A percentile compares a stretch with the other conserved stretches of the same genome.
Evolutionary conservation across 2,113 vertebrate genomes (phyloP).

Genomic region (Heloderma charlesbogerti): DNA sequence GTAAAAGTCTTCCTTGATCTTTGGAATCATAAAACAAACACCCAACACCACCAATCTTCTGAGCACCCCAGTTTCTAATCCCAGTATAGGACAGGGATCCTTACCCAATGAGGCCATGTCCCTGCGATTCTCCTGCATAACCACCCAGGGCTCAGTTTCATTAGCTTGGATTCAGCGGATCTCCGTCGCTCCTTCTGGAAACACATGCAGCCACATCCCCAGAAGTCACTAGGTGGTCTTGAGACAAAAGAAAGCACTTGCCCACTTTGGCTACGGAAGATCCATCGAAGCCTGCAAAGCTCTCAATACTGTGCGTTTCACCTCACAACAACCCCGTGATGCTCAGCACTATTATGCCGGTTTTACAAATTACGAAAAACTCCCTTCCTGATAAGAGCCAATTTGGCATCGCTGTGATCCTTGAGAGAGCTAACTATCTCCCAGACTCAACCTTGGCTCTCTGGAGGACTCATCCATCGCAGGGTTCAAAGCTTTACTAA

Average conservation of each 20-base stretch:
- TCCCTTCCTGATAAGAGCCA: too few relatives aligned
- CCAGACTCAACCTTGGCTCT: too few relatives aligned
- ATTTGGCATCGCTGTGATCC: too few relatives aligned
- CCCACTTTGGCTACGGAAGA: not conserved
- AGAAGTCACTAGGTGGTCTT: not conserved
- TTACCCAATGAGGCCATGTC: slow-evolving; percentile 28
- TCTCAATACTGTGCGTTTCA: not conserved
- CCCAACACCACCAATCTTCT: not conserved
- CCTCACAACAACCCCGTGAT: too few relatives aligned
- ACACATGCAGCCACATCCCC: not conserved
- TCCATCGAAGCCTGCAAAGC: not conserved
- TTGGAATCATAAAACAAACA: not conserved
- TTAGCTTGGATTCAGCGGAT: not conserved
- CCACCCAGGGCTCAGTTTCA: not conserved
- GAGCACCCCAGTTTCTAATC: not conserved
- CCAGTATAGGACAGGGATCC: not conserved
- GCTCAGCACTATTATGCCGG: not conserved
- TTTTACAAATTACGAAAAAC: not conserved
- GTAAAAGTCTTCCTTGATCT: not conserved
- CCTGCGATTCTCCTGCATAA: slow-evolving; percentile 3
- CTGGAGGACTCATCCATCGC: too few relatives aligned
- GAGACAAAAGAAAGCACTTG: not conserved
- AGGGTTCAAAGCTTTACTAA: too few relatives aligned
- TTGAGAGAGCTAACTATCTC: too few relatives aligned
- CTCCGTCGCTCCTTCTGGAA: not conserved